phyloP scores from a whole-genome alignment of 2,113 vertebrate genomes.

The Desmodus rotundus region DNA sequence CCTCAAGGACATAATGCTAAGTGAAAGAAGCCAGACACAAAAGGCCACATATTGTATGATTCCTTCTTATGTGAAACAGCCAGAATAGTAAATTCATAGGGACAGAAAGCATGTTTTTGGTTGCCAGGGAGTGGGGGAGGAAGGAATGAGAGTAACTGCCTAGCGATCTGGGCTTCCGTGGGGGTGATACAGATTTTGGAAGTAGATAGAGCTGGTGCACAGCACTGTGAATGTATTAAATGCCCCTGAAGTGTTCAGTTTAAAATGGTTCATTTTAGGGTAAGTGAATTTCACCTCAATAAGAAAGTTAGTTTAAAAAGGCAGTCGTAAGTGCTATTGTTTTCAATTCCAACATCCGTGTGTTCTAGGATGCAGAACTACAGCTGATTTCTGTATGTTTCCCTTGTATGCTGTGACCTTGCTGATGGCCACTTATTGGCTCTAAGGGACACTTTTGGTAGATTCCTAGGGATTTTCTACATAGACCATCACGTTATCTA shows the following conservation, averaged over 20 bases:
- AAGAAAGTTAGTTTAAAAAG: not conserved
- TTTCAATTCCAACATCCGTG: not conserved
- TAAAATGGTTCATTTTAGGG: not conserved
- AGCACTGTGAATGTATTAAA: not conserved
- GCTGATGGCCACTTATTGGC: not conserved
- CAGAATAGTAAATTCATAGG: not conserved
- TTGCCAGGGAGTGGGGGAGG: not conserved
- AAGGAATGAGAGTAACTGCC: not conserved
- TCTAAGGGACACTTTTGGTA: not conserved
- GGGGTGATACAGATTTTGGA: not conserved
- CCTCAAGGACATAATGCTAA: not conserved
- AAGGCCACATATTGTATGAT: not conserved
- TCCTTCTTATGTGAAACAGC: not conserved
- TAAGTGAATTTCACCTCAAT: not conserved
- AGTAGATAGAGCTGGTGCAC: not conserved
- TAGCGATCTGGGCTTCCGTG: not conserved
- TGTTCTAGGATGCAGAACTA: not conserved
- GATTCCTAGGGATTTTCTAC: not conserved
- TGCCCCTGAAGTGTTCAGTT: not conserved
- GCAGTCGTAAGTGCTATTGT: not conserved
- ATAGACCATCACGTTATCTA: not conserved
- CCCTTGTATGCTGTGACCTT: not conserved
- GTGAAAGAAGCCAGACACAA: not conserved
- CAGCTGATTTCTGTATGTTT: not conserved
- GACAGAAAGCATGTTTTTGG: not conserved